Evolutionary conservation across 2,113 vertebrate genomes (phyloP).

Genomic region (Peromyscus polionotus): DNA sequence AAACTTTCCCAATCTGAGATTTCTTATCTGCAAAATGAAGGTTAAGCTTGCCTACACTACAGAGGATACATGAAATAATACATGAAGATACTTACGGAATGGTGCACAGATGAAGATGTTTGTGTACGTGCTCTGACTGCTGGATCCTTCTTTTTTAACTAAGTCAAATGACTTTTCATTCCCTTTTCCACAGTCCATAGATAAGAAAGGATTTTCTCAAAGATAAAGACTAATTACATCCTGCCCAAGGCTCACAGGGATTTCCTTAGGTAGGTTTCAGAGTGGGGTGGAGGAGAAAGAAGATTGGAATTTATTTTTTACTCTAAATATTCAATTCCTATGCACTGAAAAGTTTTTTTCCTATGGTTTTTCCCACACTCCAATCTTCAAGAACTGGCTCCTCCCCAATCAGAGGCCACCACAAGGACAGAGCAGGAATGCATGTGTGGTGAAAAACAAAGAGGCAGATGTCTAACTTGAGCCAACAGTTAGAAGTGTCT

Average conservation of each 20-base stretch:
- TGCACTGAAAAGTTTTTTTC: neutral
- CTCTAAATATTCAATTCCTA: neutral
- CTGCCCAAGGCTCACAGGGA: neutral
- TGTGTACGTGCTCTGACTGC: neutral
- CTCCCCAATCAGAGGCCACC: neutral
- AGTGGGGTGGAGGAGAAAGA: neutral
- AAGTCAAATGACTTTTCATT: neutral
- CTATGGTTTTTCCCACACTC: neutral
- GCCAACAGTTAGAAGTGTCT: neutral
- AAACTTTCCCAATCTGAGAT: neutral
- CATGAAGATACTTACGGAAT: neutral
- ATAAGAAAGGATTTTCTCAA: neutral
- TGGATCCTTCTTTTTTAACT: neutral
- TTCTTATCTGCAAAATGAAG: neutral
- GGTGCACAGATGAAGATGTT: neutral
- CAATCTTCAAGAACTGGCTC: neutral
- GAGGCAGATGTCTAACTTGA: neutral
- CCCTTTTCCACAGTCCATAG: neutral
- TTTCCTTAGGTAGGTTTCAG: neutral
- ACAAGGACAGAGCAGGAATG: neutral
- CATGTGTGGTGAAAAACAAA: neutral
- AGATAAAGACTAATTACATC: neutral
- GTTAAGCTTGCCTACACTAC: conserved; percentile 3
- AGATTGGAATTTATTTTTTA: neutral
- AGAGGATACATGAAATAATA: conserved; percentile 20